Evolutionary conservation across 2,797 vertebrate species (phyloP).

Genomic region (Poecilia wingei): DNA sequence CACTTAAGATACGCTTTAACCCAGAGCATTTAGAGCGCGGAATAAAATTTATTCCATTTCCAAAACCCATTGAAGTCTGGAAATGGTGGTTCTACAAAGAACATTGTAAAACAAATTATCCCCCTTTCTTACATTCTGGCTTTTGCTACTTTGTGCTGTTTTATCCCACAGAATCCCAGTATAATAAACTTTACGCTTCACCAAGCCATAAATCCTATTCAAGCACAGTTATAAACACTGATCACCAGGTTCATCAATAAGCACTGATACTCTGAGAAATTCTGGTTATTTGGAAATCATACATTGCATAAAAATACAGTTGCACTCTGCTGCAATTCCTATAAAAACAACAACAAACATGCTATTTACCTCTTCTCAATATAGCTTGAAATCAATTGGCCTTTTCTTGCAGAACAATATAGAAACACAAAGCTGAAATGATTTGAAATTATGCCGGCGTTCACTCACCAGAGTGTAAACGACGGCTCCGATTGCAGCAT

Average conservation of each 20-base stretch:
- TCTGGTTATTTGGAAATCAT: not conserved
- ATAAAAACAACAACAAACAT: not conserved
- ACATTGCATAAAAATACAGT: not conserved
- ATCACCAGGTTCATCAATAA: not conserved
- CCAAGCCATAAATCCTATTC: not conserved
- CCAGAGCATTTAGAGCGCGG: too few relatives aligned
- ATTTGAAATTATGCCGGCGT: conserved; percentile 1
- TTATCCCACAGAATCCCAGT: not conserved
- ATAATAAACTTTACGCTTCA: not conserved
- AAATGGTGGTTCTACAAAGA: not conserved
- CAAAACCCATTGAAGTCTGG: too few relatives aligned
- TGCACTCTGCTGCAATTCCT: not conserved
- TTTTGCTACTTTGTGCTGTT: not conserved
- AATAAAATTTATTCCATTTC: too few relatives aligned
- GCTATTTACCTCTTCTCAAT: not conserved
- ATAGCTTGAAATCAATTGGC: conserved; percentile 5
- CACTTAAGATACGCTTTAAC: too few relatives aligned
- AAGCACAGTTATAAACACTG: not conserved
- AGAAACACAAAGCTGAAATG: conserved; percentile 4
- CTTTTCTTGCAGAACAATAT: conserved; percentile 10
- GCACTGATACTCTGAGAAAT: not conserved
- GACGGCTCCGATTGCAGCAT: conserved; percentile 89
- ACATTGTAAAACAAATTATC: not conserved
- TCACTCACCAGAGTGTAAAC: conserved; percentile 93
- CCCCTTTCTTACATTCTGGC: not conserved